Evolutionary conservation across 2,888 invertebrate species (phyloP).

Genomic region (Prostheceraeus crozeri): DNA sequence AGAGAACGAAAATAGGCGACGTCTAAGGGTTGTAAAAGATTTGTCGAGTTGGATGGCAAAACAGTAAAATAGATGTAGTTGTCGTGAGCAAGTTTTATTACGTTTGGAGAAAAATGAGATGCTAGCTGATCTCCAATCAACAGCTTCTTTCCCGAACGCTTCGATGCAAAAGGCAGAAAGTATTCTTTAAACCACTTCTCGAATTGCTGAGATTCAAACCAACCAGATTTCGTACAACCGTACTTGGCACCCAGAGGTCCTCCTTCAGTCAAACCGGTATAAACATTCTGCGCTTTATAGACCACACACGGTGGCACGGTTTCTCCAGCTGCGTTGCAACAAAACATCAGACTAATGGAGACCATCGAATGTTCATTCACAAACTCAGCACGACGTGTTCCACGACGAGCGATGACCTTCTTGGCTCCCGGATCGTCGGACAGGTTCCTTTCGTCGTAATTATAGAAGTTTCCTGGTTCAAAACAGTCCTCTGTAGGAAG

Average conservation of each 20-base stretch:
- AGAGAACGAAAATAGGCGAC: constrained; percentile 16
- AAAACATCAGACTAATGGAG: too few species aligned
- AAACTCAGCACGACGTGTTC: too few species aligned
- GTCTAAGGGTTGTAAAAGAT: constrained; percentile 7
- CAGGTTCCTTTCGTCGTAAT: too few species aligned
- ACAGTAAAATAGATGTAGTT: constrained; percentile 3
- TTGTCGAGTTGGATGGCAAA: constrained; percentile 15
- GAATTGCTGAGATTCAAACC: constrained; percentile 3
- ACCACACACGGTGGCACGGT: too few species aligned
- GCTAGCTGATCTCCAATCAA: constrained; percentile 15
- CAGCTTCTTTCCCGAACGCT: constrained; percentile 3
- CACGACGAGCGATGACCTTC: too few species aligned
- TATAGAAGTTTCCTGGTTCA: too few species aligned
- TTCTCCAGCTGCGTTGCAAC: too few species aligned
- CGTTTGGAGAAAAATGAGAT: constrained; percentile 1
- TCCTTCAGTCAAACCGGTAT: constrained; percentile 13
- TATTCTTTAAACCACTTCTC: constrained; percentile 7
- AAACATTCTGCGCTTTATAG: too few species aligned
- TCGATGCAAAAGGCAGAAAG: constrained; percentile 14
- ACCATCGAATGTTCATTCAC: too few species aligned
- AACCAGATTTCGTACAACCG: constrained; percentile 10
- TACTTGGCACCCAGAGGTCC: constrained; percentile 7
- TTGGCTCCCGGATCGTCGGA: too few species aligned
- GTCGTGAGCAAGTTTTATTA: constrained; percentile 3
- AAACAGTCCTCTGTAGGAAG: too few species aligned